Evolutionary conservation across 2,797 vertebrate genomes (phyloP).

Genomic region (Cottoperca gobio): DNA sequence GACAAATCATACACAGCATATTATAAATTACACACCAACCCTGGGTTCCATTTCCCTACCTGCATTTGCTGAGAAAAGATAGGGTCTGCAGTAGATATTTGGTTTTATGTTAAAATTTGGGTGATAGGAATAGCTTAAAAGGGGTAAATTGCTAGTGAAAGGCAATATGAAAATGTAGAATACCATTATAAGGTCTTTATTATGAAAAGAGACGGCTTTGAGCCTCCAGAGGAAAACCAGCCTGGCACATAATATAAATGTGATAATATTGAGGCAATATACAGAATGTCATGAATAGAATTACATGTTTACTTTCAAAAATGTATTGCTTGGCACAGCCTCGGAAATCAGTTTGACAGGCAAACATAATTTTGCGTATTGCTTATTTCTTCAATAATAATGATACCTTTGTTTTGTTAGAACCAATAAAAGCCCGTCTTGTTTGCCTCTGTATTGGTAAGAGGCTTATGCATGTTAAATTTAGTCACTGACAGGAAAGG

Average conservation of each 20-base stretch:
- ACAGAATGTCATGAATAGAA: constrained; percentile 78
- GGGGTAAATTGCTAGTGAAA: constrained; percentile 42
- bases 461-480: constrained; percentile 73
- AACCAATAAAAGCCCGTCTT: constrained; percentile 65
- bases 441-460: constrained; percentile 63
- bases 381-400: constrained; percentile 68
- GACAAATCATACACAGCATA: constrained; percentile 79
- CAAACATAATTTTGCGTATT: constrained; percentile 61
- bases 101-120: constrained; percentile 58
- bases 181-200: constrained; percentile 62
- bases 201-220: constrained; percentile 63
- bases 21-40: constrained; percentile 73
- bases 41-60: constrained; percentile 45
- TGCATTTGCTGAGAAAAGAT: constrained; percentile 44
- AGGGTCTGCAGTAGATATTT: constrained; percentile 62
- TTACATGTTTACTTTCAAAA: constrained; percentile 73
- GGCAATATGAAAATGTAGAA: constrained; percentile 48
- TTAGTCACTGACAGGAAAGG: constrained; percentile 58
- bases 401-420: constrained; percentile 67
- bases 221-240: constrained; percentile 63
- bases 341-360: constrained; percentile 72
- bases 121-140: constrained; percentile 47
- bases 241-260: constrained; percentile 70
- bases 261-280: constrained; percentile 67
- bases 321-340: constrained; percentile 61